A percentile compares a stretch with the other conserved stretches of the same genome.
phyloP scores from a whole-genome alignment of 2,113 vertebrate species.

The Recurvirostra avosetta region DNA sequence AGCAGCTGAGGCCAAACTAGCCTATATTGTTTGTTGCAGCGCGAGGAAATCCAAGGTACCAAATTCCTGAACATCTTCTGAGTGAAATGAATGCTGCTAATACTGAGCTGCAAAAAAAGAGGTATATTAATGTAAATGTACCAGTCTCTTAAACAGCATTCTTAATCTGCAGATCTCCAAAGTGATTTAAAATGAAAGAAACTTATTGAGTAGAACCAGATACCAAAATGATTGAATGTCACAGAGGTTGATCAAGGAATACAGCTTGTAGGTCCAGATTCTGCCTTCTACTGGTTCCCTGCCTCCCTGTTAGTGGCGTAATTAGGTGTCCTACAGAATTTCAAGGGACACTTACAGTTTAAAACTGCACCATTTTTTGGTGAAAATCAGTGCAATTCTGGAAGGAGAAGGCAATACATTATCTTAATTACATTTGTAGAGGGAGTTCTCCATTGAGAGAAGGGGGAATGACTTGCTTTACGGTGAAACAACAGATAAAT shows the following conservation, averaged over 20 bases:
- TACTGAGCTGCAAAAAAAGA: conserved; percentile 77
- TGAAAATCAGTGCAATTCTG: neutral
- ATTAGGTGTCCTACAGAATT: neutral
- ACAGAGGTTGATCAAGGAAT: neutral
- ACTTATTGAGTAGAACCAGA: neutral
- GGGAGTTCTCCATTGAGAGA: neutral
- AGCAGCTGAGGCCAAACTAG: neutral
- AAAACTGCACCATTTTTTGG: neutral
- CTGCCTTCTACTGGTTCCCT: neutral
- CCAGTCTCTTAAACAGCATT: neutral
- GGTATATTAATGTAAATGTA: conserved; percentile 66
- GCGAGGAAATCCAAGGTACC: conserved; percentile 81
- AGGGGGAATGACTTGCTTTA: neutral
- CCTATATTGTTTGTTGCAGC: conserved; percentile 72
- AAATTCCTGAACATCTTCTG: conserved; percentile 84
- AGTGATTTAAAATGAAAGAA: neutral
- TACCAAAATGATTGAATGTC: neutral
- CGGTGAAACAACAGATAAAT: neutral
- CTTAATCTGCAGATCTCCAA: neutral
- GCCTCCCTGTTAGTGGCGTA: neutral
- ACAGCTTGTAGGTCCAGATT: accelerated
- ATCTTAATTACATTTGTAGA: neutral
- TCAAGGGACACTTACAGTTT: neutral
- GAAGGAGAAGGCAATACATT: neutral
- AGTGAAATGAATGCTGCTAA: conserved; percentile 86